Conservation (phyloP, 1,140 invertebrate species). For the Drosophila ficusphila region DNA sequence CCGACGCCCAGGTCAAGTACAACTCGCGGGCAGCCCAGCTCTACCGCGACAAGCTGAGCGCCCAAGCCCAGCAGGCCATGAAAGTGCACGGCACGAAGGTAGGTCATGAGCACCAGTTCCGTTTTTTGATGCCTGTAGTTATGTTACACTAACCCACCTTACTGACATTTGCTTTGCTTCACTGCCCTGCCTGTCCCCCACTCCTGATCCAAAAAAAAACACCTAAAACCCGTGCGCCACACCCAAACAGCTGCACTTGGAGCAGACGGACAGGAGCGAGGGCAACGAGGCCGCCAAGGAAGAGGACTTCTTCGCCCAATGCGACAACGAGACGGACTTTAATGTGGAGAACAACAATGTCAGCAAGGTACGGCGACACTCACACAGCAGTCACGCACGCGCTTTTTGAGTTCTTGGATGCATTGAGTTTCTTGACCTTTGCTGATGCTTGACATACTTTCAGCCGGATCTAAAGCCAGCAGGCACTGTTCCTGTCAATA, state of each 20-base stretch:
- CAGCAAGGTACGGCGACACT: conserved; percentile 33
- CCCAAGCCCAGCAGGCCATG: conserved; percentile 93
- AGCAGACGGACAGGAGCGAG: conserved; percentile 85
- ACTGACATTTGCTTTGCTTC: conserved; percentile 43
- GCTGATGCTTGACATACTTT: conserved; percentile 3
- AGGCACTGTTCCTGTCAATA: neutral
- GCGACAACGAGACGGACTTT: conserved; percentile 84
- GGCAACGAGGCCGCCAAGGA: conserved; percentile 85
- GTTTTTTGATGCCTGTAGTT: conserved; percentile 14
- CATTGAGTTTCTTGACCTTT: neutral
- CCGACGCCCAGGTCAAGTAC: conserved; percentile 98
- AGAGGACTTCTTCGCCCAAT: conserved; percentile 93
- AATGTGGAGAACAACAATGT: conserved; percentile 68
- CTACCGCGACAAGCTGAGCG: conserved; percentile 94
- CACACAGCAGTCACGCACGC: conserved; percentile 23
- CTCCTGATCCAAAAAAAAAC: neutral
- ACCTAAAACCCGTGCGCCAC: neutral
- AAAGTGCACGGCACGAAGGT: conserved; percentile 95
- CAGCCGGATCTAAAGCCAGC: conserved; percentile 63
- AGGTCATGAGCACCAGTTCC: conserved; percentile 43
- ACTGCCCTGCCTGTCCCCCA: conserved; percentile 20
- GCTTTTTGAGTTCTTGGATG: conserved; percentile 12
- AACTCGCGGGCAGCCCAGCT: conserved; percentile 97
- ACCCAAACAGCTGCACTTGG: conserved; percentile 87
- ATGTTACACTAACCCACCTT: conserved; percentile 1